Percentiles rank a stretch among this genome's conserved stretches.
These are phyloP conservation scores for Lycophotia porphyrea DNA, from an alignment of 2,888 invertebrate genomes.

Conservation along the genomic window DNA sequence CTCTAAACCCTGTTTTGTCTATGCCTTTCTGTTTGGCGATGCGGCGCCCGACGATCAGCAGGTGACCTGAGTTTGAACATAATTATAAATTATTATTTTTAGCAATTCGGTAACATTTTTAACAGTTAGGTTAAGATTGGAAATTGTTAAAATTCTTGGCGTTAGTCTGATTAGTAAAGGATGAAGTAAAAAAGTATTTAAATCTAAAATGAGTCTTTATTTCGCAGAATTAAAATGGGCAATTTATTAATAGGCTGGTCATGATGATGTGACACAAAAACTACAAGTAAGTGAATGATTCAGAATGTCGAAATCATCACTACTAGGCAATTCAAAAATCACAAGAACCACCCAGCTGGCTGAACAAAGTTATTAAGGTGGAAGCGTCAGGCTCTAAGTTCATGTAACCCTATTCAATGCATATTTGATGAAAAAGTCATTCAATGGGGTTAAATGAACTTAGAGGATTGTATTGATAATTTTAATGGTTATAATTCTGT, in stretches of 20 bases:
- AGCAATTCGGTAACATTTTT: neutral
- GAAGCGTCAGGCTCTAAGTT: too few relatives aligned
- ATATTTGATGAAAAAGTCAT: too few relatives aligned
- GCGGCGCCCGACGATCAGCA: constrained; percentile 94
- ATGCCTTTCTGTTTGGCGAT: constrained; percentile 93
- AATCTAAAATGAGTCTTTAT: constrained; percentile 1
- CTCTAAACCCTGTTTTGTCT: constrained; percentile 92
- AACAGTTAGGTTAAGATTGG: neutral
- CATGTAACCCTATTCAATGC: too few relatives aligned
- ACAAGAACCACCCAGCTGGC: neutral
- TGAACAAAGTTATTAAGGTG: neutral
- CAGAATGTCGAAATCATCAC: neutral
- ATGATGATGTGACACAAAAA: constrained; percentile 11
- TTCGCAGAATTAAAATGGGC: neutral
- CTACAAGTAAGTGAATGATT: neutral
- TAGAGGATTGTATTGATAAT: too few relatives aligned
- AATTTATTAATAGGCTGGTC: neutral
- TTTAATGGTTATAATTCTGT: too few relatives aligned
- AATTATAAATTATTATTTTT: neutral
- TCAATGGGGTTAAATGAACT: too few relatives aligned
- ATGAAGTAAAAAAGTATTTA: neutral
- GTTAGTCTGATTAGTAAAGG: constrained; percentile 7
- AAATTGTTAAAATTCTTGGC: constrained; percentile 1
- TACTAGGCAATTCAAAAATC: neutral
- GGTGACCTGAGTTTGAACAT: constrained; percentile 90